Conservation (phyloP, 35 echinoderm and acorn worm genomes). For the Ophiothrix spiculata region DNA sequence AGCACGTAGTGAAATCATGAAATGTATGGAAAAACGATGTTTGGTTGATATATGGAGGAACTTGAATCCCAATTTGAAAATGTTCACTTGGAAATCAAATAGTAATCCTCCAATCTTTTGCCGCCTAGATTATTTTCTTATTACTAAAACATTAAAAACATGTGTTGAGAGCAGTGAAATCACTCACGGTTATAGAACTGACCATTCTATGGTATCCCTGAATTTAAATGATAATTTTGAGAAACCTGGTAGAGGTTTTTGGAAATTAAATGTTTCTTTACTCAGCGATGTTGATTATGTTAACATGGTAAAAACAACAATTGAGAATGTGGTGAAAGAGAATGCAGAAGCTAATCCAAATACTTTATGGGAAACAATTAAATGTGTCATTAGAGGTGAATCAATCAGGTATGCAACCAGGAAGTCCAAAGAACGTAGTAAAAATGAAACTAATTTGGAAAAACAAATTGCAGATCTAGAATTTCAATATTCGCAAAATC, state of each 20-base stretch:
- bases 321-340: neutral
- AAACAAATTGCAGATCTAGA: neutral
- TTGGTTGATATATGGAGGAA: constrained; percentile 21
- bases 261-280: constrained; percentile 23
- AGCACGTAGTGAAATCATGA: neutral
- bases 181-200: constrained; percentile 18
- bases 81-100: constrained; percentile 22
- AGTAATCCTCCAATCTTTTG: neutral
- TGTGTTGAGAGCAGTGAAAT: neutral
- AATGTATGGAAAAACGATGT: neutral
- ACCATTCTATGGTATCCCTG: constrained; percentile 17
- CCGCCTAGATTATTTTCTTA: constrained; percentile 15
- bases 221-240: neutral
- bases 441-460: neutral
- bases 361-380: constrained; percentile 23
- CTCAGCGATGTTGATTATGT: constrained; percentile 14
- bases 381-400: constrained; percentile 23
- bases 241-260: constrained; percentile 25
- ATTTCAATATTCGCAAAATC: neutral
- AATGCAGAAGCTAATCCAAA: neutral
- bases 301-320: neutral
- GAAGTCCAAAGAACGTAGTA: neutral
- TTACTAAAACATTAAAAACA: neutral
- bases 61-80: neutral
- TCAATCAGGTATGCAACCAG: constrained; percentile 16